Conservation (phyloP, 2,113 vertebrate genomes). For the Mesocricetus auratus region DNA sequence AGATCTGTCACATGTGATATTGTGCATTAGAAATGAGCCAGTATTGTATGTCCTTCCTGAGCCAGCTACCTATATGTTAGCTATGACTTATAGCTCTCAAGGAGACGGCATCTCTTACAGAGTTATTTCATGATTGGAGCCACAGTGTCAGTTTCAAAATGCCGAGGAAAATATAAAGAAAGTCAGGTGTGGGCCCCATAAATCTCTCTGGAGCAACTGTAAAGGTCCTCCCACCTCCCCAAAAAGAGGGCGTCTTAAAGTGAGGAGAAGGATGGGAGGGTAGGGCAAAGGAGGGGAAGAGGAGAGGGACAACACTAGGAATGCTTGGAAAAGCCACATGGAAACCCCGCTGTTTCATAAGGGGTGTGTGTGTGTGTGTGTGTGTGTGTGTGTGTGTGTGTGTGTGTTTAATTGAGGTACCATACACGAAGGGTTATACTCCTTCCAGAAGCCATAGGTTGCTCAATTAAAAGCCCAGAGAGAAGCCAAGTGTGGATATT, state of each 20-base stretch:
- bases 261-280: not conserved
- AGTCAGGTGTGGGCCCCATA: not conserved
- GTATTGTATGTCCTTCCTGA: not conserved
- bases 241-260: not conserved
- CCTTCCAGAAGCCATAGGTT: not conserved
- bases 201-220: not conserved
- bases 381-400: no score
- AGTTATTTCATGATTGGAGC: not conserved
- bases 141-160: not conserved
- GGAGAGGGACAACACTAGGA: not conserved
- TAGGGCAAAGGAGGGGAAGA: not conserved
- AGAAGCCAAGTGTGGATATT: not conserved
- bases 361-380: no score
- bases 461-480: not conserved
- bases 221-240: not conserved
- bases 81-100: not conserved
- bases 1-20: not conserved
- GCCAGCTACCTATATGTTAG: not conserved
- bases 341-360: not conserved
- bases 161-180: conserved; percentile 8
- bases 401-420: no score
- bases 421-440: not conserved
- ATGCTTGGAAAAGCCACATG: not conserved
- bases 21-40: not conserved
- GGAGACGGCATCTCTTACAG: not conserved